Evolutionary conservation across 1,140 invertebrate genomes (phyloP).

Genomic region (Zeugodacus cucurbitae): DNA sequence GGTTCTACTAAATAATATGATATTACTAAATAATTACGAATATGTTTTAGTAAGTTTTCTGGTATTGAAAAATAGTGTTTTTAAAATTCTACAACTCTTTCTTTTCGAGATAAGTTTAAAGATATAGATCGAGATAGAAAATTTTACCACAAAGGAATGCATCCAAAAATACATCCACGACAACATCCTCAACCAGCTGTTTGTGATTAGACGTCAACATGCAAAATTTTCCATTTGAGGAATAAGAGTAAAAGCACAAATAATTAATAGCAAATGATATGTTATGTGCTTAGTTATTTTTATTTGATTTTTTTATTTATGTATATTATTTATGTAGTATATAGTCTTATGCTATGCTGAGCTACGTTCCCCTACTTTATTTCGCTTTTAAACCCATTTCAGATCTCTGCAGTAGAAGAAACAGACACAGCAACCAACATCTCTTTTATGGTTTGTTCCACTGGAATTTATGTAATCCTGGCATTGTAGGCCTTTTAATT

Average conservation of each 20-base stretch:
- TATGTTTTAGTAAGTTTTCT: no score
- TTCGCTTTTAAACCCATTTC: neutral
- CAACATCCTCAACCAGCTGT: no score
- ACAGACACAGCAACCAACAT: neutral
- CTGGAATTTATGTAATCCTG: neutral
- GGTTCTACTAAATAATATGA: no score
- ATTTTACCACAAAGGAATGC: no score
- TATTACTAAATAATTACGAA: no score
- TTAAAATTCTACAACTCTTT: no score
- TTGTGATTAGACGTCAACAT: neutral
- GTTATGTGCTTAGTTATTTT: neutral
- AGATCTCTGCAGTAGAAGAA: no score
- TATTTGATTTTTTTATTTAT: no score
- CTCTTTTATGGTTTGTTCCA: neutral
- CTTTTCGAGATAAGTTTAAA: no score
- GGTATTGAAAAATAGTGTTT: no score
- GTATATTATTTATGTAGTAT: neutral
- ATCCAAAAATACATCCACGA: no score
- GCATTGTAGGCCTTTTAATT: neutral
- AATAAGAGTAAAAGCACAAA: neutral
- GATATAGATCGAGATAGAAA: no score
- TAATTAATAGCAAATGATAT: neutral
- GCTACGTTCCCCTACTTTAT: neutral
- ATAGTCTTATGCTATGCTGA: neutral
- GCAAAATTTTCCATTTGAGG: neutral